Percentiles rank a stretch among this genome's conserved stretches.
Evolutionary conservation across 2,797 vertebrate species (phyloP).

Genomic region (Argyrosomus regius): DNA sequence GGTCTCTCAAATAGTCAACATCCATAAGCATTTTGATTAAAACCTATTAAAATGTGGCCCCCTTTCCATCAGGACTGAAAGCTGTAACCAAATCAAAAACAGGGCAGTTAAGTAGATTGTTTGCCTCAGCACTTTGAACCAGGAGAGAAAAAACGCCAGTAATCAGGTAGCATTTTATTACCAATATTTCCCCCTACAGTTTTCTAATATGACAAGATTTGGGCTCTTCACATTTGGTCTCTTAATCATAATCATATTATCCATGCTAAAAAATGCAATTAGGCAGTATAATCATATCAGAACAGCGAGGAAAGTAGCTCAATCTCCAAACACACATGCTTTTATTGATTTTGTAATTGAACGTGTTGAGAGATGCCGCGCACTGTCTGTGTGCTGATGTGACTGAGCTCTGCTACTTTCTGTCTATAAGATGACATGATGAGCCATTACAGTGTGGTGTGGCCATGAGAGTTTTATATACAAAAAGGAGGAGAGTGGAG

Average conservation of each 20-base stretch:
- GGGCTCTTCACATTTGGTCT: constrained; percentile 41
- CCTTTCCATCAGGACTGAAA: background rate
- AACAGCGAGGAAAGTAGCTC: constrained; percentile 16
- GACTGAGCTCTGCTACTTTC: background rate
- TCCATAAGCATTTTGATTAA: background rate
- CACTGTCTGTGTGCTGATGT: constrained; percentile 1
- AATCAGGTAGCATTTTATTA: constrained; percentile 36
- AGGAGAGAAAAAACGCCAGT: background rate
- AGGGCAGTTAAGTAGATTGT: background rate
- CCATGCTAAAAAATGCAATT: constrained; percentile 53
- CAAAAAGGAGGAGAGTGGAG: background rate
- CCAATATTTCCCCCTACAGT: background rate
- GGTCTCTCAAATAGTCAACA: background rate
- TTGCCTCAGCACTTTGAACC: constrained; percentile 29
- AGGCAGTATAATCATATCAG: constrained; percentile 47
- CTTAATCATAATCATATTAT: constrained; percentile 54
- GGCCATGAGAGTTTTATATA: constrained; percentile 2
- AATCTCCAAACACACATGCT: constrained; percentile 8
- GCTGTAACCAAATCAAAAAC: background rate
- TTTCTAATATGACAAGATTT: constrained; percentile 16
- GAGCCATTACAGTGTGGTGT: background rate
- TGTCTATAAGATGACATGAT: constrained; percentile 13
- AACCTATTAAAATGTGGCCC: background rate
- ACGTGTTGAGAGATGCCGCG: constrained; percentile 33
- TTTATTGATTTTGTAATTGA: constrained; percentile 48